phyloP scores from a whole-genome alignment of 2,797 vertebrate genomes.

The Iguana delicatissima region DNA sequence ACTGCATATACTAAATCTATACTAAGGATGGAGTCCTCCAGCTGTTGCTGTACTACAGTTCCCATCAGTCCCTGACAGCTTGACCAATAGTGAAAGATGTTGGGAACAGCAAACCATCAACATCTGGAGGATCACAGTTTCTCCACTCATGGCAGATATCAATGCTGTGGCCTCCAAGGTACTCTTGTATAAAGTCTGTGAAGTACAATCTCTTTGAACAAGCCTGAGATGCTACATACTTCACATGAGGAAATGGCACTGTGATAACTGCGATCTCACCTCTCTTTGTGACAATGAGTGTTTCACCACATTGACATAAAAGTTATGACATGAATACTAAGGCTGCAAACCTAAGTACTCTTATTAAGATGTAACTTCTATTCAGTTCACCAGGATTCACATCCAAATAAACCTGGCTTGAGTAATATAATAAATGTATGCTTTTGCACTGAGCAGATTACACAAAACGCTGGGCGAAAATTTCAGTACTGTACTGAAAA shows the following conservation, averaged over 20 bases:
- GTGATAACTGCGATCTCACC: not conserved
- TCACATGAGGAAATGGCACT: not conserved
- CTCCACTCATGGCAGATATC: not conserved
- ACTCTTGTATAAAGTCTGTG: not conserved
- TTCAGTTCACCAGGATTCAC: not conserved
- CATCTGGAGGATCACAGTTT: not conserved
- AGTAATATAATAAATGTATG: not conserved
- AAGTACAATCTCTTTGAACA: not conserved
- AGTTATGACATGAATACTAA: not conserved
- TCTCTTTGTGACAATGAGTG: not conserved
- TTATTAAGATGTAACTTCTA: not conserved
- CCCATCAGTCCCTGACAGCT: not conserved
- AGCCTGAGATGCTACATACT: not conserved
- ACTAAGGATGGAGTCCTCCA: not conserved
- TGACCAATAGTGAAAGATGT: no score
- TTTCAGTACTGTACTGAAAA: not conserved
- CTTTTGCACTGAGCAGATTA: not conserved
- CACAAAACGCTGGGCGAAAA: not conserved
- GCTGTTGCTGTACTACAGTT: not conserved
- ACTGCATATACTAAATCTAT: not conserved
- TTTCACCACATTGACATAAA: constrained; percentile 1
- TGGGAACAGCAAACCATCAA: no score
- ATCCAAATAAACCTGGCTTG: not conserved
- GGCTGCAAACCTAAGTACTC: not conserved
- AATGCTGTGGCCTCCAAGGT: not conserved